A percentile compares a stretch with the other conserved stretches of the same genome.
Evolutionary conservation across 2,797 vertebrate species (phyloP).

Genomic region (Diplodus sargus): DNA sequence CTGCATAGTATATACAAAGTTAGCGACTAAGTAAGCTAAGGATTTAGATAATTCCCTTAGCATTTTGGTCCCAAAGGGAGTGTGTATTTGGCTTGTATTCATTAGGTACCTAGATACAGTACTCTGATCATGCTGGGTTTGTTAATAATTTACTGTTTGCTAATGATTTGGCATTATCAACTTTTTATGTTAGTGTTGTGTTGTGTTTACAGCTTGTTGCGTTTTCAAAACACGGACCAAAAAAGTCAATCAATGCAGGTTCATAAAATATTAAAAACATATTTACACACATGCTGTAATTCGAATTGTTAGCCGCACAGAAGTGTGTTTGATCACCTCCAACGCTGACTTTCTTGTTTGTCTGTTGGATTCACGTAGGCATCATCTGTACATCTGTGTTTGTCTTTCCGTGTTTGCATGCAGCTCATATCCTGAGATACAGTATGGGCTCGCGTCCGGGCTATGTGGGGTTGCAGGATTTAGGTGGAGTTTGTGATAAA

Average conservation of each 20-base stretch:
- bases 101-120: no score
- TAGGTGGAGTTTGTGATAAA: constrained; percentile 74
- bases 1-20: not conserved
- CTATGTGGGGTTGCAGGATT: constrained; percentile 47
- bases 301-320: not conserved
- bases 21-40: not conserved
- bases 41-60: not conserved
- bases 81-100: no score
- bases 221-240: not conserved
- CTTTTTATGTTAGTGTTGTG: not conserved
- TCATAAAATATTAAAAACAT: not conserved
- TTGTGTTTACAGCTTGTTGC: not conserved
- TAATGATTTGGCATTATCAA: not conserved
- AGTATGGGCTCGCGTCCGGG: constrained; percentile 33
- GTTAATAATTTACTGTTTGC: not conserved
- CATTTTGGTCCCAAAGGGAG: not conserved
- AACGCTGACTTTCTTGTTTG: not conserved
- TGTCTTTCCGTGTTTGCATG: constrained; percentile 54
- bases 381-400: constrained; percentile 43
- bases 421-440: constrained; percentile 21
- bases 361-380: not conserved
- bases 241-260: not conserved
- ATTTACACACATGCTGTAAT: not conserved
- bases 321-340: not conserved
- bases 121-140: not conserved